These are phyloP conservation scores for Oreonectes daqikongensis DNA, from an alignment of 2,797 vertebrate genomes.

Conservation along the genomic window DNA sequence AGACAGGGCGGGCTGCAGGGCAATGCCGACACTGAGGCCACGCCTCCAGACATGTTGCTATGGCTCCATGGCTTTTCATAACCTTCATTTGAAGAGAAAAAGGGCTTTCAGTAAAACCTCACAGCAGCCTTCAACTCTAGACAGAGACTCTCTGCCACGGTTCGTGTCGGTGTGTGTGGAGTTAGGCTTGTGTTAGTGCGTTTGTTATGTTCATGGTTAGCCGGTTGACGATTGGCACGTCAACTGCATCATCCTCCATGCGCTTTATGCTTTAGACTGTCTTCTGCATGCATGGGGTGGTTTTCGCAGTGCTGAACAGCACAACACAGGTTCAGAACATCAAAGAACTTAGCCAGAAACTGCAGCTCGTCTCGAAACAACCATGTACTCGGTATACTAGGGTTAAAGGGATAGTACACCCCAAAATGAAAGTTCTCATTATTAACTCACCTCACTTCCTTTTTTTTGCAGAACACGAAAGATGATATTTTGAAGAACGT, in stretches of 20 bases:
- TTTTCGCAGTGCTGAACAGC: slow-evolving; percentile 54
- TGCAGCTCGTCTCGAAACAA: slow-evolving; percentile 29
- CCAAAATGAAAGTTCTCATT: too few species aligned
- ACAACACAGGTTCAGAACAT: slow-evolving; percentile 51
- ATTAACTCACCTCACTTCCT: too few species aligned
- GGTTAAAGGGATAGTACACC: neutral
- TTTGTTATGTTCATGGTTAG: slow-evolving; percentile 52
- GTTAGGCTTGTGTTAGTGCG: slow-evolving; percentile 44
- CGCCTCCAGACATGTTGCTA: slow-evolving; percentile 89
- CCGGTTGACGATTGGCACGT: slow-evolving; percentile 64
- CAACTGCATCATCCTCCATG: slow-evolving; percentile 84
- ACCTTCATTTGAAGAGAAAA: slow-evolving; percentile 91
- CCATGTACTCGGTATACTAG: neutral
- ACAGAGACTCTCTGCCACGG: slow-evolving; percentile 50
- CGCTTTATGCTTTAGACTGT: slow-evolving; percentile 53
- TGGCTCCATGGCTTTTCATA: slow-evolving; percentile 91
- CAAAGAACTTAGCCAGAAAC: slow-evolving; percentile 59
- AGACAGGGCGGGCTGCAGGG: slow-evolving; percentile 89
- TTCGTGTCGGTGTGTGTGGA: slow-evolving; percentile 31
- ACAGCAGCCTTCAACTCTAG: slow-evolving; percentile 84
- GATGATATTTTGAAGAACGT: too few species aligned
- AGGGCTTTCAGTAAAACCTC: slow-evolving; percentile 84
- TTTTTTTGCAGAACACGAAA: too few species aligned
- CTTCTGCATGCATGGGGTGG: slow-evolving; percentile 74
- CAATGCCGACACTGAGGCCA: slow-evolving; percentile 86